Percentiles rank a stretch among this genome's conserved stretches.
phyloP scores from a whole-genome alignment of 2,888 invertebrate genomes.

The Plagodis dolabraria region DNA sequence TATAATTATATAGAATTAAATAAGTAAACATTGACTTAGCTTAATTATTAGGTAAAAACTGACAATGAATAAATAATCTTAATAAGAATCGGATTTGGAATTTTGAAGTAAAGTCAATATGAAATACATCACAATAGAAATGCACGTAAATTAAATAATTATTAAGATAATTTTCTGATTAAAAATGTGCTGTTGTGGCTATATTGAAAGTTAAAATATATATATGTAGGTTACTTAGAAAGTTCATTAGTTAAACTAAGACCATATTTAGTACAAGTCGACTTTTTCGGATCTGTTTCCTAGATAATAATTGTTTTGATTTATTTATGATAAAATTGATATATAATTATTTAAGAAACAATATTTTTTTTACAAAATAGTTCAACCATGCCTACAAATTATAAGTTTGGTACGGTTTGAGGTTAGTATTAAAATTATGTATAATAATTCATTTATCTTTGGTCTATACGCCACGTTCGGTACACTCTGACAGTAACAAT shows the following conservation, averaged over 20 bases:
- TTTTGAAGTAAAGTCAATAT: slow-evolving; percentile 36
- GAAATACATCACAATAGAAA: slow-evolving; percentile 4
- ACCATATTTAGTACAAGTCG: no score
- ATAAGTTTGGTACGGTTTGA: slow-evolving; percentile 82
- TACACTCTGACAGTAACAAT: slow-evolving; percentile 72
- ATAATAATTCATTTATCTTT: slow-evolving; percentile 77
- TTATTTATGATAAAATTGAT: slow-evolving; percentile 19
- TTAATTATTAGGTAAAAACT: slow-evolving; percentile 75
- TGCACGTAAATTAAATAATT: not conserved
- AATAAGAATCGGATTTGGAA: slow-evolving; percentile 40
- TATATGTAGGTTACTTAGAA: no score
- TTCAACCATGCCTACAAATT: slow-evolving; percentile 64
- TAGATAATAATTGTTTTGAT: slow-evolving; percentile 15
- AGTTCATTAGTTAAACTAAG: no score
- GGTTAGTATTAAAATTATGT: slow-evolving; percentile 81
- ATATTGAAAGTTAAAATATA: not conserved
- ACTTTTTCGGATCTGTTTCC: slow-evolving; percentile 5
- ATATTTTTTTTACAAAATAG: slow-evolving; percentile 42
- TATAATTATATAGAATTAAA: slow-evolving; percentile 70
- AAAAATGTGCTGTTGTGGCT: slow-evolving; percentile 3
- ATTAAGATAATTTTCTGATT: slow-evolving; percentile 5
- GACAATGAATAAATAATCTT: slow-evolving; percentile 60
- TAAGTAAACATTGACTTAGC: slow-evolving; percentile 84
- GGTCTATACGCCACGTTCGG: slow-evolving; percentile 79
- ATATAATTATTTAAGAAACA: slow-evolving; percentile 27